Evolutionary conservation across 2,113 vertebrate genomes (phyloP).

Genomic region (Oriolus oriolus): DNA sequence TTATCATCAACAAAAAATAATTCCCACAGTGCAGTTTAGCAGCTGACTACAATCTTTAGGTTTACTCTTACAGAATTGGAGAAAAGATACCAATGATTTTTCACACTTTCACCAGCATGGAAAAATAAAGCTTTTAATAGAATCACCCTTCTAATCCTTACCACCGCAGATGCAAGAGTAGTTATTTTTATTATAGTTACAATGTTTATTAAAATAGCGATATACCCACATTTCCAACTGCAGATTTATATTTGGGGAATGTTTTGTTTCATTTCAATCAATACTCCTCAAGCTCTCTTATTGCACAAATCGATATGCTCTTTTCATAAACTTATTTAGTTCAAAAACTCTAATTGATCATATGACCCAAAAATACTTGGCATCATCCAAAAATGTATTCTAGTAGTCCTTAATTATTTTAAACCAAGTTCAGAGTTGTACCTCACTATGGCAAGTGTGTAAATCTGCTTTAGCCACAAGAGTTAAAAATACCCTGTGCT

Average conservation of each 20-base stretch:
- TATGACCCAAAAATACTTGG: background rate
- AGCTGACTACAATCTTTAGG: background rate
- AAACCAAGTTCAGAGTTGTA: background rate
- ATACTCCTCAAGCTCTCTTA: background rate
- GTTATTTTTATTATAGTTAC: background rate
- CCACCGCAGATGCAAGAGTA: background rate
- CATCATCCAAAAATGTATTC: background rate
- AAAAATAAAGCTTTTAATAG: background rate
- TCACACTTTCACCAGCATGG: background rate
- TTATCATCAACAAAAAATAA: background rate
- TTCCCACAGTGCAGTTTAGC: background rate
- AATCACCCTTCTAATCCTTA: background rate
- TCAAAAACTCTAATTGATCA: background rate
- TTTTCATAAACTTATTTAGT: background rate
- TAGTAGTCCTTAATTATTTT: background rate
- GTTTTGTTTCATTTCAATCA: background rate
- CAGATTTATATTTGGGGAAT: background rate
- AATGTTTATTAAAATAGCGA: background rate
- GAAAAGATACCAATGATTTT: background rate
- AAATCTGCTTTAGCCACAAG: background rate
- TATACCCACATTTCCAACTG: background rate
- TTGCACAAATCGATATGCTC: background rate
- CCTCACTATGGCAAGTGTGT: accelerated
- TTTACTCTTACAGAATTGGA: background rate
- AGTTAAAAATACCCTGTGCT: background rate